Conservation (phyloP, 35 echinoderm and acorn worm genomes). For the Ophiothrix spiculata region DNA sequence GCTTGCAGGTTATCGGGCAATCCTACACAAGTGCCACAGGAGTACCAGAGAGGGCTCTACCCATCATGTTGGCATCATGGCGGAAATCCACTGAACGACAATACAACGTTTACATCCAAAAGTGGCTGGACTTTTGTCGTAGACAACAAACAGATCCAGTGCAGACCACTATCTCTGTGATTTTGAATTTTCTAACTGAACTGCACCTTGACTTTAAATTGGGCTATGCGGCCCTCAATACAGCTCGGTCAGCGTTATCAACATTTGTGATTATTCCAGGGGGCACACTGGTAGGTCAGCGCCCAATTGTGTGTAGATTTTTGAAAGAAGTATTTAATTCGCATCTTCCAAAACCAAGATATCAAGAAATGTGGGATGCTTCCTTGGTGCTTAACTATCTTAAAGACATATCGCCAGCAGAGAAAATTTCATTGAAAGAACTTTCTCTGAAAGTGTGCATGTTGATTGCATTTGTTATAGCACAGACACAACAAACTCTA, state of each 20-base stretch:
- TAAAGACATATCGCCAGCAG: neutral
- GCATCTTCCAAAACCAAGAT: constrained; percentile 22
- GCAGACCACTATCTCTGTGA: neutral
- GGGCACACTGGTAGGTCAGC: constrained; percentile 13
- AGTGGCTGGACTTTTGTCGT: neutral
- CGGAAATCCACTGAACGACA: neutral
- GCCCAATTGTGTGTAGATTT: constrained; percentile 33
- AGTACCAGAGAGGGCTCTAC: neutral
- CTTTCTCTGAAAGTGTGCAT: neutral
- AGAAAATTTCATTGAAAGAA: neutral
- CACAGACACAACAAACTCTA: constrained; percentile 28
- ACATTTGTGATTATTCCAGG: neutral
- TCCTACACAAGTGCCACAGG: neutral
- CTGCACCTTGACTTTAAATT: neutral
- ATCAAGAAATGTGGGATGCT: constrained; percentile 32
- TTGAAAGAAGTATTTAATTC: constrained; percentile 37
- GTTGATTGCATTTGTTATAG: constrained; percentile 13
- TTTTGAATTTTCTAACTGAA: neutral
- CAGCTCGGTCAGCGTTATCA: constrained; percentile 42
- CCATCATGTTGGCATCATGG: neutral
- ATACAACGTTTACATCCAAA: neutral
- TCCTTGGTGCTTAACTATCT: constrained; percentile 29
- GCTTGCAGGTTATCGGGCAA: neutral
- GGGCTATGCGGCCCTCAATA: constrained; percentile 52
- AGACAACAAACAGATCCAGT: neutral